Evolutionary conservation across 1,140 invertebrate species (phyloP), one percentile per base, ranked within the genome.

Genomic region (Drosophila mauritiana): DNA sequence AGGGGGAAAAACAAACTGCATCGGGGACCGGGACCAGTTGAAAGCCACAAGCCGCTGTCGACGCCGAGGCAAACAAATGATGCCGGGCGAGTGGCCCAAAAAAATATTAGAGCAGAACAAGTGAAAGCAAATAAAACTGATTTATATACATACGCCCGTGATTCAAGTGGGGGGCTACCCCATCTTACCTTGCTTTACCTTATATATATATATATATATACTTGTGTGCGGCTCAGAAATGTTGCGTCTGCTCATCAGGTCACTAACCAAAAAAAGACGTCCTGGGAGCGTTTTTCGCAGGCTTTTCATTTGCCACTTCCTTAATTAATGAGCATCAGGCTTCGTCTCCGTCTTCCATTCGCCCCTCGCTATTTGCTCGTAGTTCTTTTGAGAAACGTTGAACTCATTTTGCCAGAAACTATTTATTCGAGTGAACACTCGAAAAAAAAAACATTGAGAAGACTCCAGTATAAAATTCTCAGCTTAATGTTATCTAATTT

Each of bases 241-340:
- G 63, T 40, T 48, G 63, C 46, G 37, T 36, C 64, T 51, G 64
- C 59, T 68, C 46, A 65, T 56, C 76, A 69, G 72, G 80, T 83
- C 80, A 82, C 39, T 39, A 77, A 54, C 55, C 56, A 63, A 64
- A 70, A 54, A 68, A 65, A 76, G 64, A 65, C 69, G 46, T 63
- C 52, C 52, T 78, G 73, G 78, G 67, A 78, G 78, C 74, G 84
- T 88, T 76, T 83, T 89, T 77, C 74, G 78, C 84, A 79, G 84
- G 72, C 84, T 83, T 80, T 88, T 88, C 83, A 88, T 89, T 88
- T 88, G 83, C 83, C 84, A 89, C 77, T 84, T 89, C 88, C 83
- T 89, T 88, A 88, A 88, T 88, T 88, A 88, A 88, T 88, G 83
- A 89, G 84, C 84, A 80, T 73, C 75, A 74, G 68, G 40, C 53